Evolutionary conservation across 2,888 invertebrate species (phyloP).

Genomic region (Luperina testacea): DNA sequence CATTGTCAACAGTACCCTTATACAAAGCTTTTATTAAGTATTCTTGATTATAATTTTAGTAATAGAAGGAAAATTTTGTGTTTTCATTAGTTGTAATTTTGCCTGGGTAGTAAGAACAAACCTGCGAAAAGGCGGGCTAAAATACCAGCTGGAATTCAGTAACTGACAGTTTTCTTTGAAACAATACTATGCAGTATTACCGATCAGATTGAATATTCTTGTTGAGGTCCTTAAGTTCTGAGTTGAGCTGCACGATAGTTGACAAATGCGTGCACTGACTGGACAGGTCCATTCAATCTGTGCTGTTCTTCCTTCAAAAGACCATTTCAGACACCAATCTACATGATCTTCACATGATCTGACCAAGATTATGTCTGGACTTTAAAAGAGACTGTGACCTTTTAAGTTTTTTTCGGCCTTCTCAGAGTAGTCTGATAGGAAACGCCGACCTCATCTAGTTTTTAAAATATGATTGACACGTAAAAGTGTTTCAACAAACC

Average conservation of each 20-base stretch:
- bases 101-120: slow-evolving; percentile 2
- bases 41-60: slow-evolving; percentile 40
- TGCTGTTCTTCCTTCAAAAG: background rate
- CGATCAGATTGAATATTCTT: background rate
- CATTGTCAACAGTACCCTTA: slow-evolving; percentile 41
- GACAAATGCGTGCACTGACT: too few species aligned
- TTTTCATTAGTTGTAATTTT: slow-evolving; percentile 19
- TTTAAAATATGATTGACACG: too few species aligned
- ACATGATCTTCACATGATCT: background rate
- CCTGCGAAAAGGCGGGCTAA: background rate
- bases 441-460: background rate
- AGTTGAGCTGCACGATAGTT: background rate
- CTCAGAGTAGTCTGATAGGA: background rate
- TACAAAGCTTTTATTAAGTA: slow-evolving; percentile 19
- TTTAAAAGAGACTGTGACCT: background rate
- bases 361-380: background rate
- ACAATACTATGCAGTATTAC: background rate
- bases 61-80: slow-evolving; percentile 18
- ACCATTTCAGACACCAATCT: background rate
- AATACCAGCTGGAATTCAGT: background rate
- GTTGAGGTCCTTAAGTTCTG: background rate
- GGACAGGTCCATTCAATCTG: background rate
- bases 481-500: too few species aligned
- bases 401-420: background rate
- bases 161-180: background rate